phyloP scores from a whole-genome alignment of 2,113 vertebrate genomes.

The Lamprotornis superbus region DNA sequence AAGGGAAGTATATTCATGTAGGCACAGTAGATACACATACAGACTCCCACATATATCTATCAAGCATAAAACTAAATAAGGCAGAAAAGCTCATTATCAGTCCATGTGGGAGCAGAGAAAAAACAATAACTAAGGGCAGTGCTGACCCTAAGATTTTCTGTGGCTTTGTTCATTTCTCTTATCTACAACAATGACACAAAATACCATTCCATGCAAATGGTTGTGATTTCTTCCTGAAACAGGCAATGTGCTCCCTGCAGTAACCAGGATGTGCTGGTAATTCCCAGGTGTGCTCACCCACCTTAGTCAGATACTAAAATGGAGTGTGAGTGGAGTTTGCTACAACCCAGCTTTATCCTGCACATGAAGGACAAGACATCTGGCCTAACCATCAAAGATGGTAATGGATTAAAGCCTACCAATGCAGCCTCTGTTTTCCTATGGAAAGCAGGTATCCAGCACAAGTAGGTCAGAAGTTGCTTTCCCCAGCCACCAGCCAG shows the following conservation, averaged over 20 bases:
- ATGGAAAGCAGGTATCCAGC: not conserved
- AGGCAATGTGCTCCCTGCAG: not conserved
- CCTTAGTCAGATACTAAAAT: not conserved
- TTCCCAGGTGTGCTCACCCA: not conserved
- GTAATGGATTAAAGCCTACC: not conserved
- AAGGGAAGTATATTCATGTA: not conserved
- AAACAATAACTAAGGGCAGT: not conserved
- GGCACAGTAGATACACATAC: not conserved
- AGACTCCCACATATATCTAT: not conserved
- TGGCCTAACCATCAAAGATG: not conserved
- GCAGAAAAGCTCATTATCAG: not conserved
- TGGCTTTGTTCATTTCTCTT: not conserved
- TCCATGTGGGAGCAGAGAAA: not conserved
- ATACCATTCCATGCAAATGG: not conserved
- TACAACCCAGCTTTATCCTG: not conserved
- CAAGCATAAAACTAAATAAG: not conserved
- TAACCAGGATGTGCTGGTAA: not conserved
- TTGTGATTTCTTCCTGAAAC: not conserved
- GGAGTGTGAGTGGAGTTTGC: not conserved
- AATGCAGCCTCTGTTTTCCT: not conserved
- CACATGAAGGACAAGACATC: not conserved
- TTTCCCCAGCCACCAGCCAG: not conserved
- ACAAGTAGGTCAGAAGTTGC: not conserved
- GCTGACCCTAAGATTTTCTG: not conserved
- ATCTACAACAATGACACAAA: not conserved